Conservation (phyloP, 2,888 invertebrate genomes). For the Bibio marci region DNA sequence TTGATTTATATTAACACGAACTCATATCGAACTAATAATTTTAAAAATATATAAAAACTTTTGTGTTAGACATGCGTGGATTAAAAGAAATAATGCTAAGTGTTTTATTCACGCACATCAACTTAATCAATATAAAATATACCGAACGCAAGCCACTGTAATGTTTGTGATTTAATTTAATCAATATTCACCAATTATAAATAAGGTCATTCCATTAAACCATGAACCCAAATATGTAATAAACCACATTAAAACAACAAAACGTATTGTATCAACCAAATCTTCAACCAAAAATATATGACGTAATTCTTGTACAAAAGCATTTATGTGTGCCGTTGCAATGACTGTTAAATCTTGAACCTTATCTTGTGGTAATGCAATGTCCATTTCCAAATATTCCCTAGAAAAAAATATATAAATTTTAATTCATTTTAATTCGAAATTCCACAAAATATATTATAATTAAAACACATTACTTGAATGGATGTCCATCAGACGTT, state of each 20-base stretch:
- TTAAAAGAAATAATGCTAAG: too few species aligned
- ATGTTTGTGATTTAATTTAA: too few species aligned
- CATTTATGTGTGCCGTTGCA: conserved; percentile 75
- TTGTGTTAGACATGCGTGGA: too few species aligned
- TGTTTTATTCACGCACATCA: too few species aligned
- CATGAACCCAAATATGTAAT: conserved; percentile 95
- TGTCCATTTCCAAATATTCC: conserved; percentile 71
- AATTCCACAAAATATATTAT: background rate
- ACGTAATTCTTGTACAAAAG: conserved; percentile 64
- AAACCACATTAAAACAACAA: conserved; percentile 87
- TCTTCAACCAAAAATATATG: conserved; percentile 93
- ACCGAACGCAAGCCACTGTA: too few species aligned
- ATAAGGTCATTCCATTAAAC: conserved; percentile 98
- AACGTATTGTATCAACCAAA: conserved; percentile 89
- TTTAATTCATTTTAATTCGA: too few species aligned
- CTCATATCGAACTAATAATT: too few species aligned
- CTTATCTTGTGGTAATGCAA: conserved; percentile 79
- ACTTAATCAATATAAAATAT: too few species aligned
- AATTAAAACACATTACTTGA: conserved; percentile 55
- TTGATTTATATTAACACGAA: too few species aligned
- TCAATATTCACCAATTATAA: conserved; percentile 80
- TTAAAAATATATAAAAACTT: too few species aligned
- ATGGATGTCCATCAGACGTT: conserved; percentile 90
- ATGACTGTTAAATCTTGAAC: conserved; percentile 76
- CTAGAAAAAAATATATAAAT: conserved; percentile 25